Evolutionary conservation across 1,140 invertebrate species (phyloP), one percentile per base, ranked within the genome.

Genomic region (Pseudomyrmex concolor): DNA sequence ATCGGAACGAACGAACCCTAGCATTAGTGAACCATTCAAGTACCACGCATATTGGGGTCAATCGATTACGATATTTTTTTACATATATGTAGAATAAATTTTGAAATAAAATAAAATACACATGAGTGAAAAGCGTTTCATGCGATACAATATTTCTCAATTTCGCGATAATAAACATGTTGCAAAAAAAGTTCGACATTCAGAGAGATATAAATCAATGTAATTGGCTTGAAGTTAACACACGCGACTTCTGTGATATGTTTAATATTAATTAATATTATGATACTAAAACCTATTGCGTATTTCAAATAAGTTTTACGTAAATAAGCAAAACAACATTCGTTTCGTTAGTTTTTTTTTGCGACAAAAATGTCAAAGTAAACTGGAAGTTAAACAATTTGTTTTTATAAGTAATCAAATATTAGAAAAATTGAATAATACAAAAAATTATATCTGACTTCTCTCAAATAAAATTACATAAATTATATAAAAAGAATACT

Each of bases 1-100:
- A 84, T 89, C 57, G 22, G 51, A 51, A 63, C 25, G 62, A 66
- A 74, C 73, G 64, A 81, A 86, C 71, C 73, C 78, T 77, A 64
- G 71, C 83, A 87, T 88, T 87, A 88, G 82, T 51, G 70, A 8
- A 64, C 82, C 57, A 87, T 88, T 88, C 82, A 87, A n/a, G 12
- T 19, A 15, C 7, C 22, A 57, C 68, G 67, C 62, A 64, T 63
- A 55, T 71, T 25, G 19, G n/a, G 5, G 15, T 57, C 62, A 17
- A 73, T 25, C 60, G 55, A 62, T 51, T 70, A 80, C 12, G 22
- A 15, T 59, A 50, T 71, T 71, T 80, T 80, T 80, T 8, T 15
- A 34, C 34, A 34, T 34, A 34, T 7, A 34, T 34, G 7, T 7
- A 60, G 54, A 50, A 50, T 19, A 25, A 10, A 34, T 17, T 17